Conservation (phyloP, 2,888 invertebrate genomes). For the Nebria salina region DNA sequence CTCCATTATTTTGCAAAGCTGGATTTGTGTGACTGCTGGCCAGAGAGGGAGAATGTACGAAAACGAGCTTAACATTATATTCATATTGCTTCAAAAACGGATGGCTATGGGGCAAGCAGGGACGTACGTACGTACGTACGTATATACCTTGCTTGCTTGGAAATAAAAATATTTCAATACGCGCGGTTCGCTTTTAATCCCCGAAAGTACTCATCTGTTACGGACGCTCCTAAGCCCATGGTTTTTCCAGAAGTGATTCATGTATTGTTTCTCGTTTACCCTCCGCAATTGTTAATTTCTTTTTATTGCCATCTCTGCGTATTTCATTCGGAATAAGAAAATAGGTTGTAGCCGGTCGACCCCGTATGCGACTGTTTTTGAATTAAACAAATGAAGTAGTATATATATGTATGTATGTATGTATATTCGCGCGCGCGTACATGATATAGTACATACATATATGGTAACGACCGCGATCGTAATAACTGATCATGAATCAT, state of each 20-base stretch:
- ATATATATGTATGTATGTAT: background rate
- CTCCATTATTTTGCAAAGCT: constrained; percentile 18
- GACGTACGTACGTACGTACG: constrained; percentile 5
- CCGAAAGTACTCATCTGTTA: constrained; percentile 62
- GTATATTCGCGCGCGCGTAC: no score
- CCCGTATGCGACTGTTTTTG: background rate
- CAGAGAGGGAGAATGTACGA: constrained; percentile 4
- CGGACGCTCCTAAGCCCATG: constrained; percentile 51
- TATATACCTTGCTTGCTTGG: constrained; percentile 17
- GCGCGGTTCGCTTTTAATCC: constrained; percentile 64
- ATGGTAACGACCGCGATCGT: constrained; percentile 3
- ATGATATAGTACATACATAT: no score
- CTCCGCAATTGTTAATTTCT: constrained; percentile 49
- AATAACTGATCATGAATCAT: constrained; percentile 20
- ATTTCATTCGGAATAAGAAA: constrained; percentile 29
- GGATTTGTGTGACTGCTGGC: constrained; percentile 18
- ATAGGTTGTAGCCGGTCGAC: background rate
- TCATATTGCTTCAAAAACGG: constrained; percentile 52
- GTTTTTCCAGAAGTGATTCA: constrained; percentile 58
- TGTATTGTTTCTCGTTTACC: constrained; percentile 62
- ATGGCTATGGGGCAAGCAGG: constrained; percentile 27
- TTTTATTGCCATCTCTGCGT: constrained; percentile 31
- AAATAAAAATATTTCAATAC: constrained; percentile 48
- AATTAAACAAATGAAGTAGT: constrained; percentile 19
- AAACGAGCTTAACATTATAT: constrained; percentile 55